phyloP scores from a whole-genome alignment of 1,140 invertebrate species.

The Calosoma granatense region DNA sequence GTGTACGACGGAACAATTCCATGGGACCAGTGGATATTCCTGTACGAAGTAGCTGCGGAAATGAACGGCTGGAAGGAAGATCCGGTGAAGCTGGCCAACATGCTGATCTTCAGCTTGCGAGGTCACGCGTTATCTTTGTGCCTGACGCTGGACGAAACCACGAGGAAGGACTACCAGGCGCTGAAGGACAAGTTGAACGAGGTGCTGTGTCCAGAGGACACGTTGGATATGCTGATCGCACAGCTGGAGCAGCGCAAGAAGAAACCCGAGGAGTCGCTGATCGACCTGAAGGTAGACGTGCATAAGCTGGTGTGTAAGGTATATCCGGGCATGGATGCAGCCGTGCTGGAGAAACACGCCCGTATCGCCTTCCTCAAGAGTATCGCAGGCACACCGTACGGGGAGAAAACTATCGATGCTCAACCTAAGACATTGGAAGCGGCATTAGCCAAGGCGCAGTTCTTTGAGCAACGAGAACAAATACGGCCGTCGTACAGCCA shows the following conservation, averaged over 20 bases:
- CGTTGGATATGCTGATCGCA: not conserved
- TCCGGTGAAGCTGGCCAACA: not conserved
- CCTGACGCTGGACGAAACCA: not conserved
- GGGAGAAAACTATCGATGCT: not conserved
- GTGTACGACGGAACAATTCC: not conserved
- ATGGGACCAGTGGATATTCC: not conserved
- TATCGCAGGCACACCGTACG: not conserved
- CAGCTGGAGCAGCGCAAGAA: not conserved
- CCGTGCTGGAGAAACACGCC: not conserved
- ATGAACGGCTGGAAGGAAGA: not conserved
- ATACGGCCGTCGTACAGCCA: not conserved
- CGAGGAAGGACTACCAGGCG: not conserved
- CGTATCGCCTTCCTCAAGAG: not conserved
- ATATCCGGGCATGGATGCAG: not conserved
- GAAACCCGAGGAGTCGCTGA: not conserved
- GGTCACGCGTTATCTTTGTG: not conserved
- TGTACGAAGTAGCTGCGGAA: not conserved
- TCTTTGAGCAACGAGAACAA: not conserved
- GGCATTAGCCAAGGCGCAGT: not conserved
- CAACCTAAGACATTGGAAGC: slow-evolving; percentile 3
- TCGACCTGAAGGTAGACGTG: not conserved
- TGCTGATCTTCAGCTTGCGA: slow-evolving; percentile 1
- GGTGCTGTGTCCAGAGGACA: not conserved
- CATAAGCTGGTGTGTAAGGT: not conserved
- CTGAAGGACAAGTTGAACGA: not conserved